Evolutionary conservation across 2,113 vertebrate genomes (phyloP), one percentile per base, ranked within the genome.

Genomic region (Ascaphus truei): DNA sequence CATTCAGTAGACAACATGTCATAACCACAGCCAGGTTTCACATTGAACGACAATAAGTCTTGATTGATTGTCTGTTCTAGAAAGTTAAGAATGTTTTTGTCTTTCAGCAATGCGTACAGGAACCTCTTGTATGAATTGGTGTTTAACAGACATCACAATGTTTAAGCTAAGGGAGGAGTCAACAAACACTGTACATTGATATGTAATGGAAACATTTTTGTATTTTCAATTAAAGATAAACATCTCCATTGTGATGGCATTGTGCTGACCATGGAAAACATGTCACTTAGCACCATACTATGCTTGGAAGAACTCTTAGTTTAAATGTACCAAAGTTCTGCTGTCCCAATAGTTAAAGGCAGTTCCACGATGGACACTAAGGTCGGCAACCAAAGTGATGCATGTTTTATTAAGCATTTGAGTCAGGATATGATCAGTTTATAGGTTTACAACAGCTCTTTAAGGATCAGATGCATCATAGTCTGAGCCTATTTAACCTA

Each of bases 251-350:
- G 41, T 20, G n/a, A 45, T 45, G 16, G 7, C 4, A 45, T 20
- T 45, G 8, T 64, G 33, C 36, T 23, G 7, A 36, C 47, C 10
- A 51, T 63, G 61, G 61, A 51, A 45, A 63, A 64, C 23, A 52
- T 52, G 47, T 52, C 47, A 37, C 22, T 64, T 52, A 52, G 22
- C 62, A 18, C 47, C 47, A 52, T 7, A 18, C 11, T 18, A 52
- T 63, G 60, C 29, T 31, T 25, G 29, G 39, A 63, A 15, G 15
- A 18, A 36, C 30, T 27, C 8, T n/a, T 13, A 45, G n/a, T n/a
- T n/a, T n/a, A n/a, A n/a, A n/a, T n/a, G n/a, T n/a, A n/a, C n/a
- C n/a, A n/a, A n/a, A n/a, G n/a, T n/a, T n/a, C n/a, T n/a, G n/a
- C n/a, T n/a, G n/a, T n/a, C n/a, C n/a, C n/a, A n/a, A n/a, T n/a